Conservation (phyloP, 1,140 invertebrate species). For the Lepidurus arcticus region DNA sequence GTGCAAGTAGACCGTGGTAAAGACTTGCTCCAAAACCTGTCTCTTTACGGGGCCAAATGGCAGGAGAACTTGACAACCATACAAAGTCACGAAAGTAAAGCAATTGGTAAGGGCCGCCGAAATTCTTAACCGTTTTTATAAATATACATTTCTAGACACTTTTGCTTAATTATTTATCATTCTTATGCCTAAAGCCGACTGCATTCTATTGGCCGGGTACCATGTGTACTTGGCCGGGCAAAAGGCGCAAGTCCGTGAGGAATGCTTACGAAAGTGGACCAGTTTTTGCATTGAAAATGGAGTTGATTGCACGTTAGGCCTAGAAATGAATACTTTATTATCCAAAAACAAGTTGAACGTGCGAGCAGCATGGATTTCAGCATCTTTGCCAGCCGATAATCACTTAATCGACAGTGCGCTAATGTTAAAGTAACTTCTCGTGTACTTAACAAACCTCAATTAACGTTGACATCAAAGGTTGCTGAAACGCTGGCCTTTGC, state of each 20-base stretch:
- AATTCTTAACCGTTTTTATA: too few relatives aligned
- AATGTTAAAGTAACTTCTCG: not conserved
- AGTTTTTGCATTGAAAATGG: not conserved
- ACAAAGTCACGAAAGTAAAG: not conserved
- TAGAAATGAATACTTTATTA: not conserved
- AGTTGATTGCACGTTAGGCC: not conserved
- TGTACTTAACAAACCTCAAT: too few relatives aligned
- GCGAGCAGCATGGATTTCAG: conserved; percentile 3
- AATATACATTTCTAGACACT: too few relatives aligned
- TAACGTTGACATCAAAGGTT: not conserved
- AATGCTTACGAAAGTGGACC: not conserved
- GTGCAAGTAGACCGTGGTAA: conserved; percentile 30
- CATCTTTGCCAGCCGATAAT: conserved; percentile 19
- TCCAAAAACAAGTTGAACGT: conserved; percentile 2
- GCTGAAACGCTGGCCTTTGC: conserved; percentile 21
- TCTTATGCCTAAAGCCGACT: not conserved
- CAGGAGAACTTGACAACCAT: not conserved
- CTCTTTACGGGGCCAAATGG: conserved; percentile 18
- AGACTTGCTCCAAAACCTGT: conserved; percentile 30
- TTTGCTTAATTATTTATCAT: too few relatives aligned
- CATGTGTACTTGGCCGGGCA: not conserved
- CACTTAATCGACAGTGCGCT: conserved; percentile 24
- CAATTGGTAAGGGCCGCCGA: not conserved
- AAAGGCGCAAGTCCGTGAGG: not conserved
- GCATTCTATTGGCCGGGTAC: not conserved